Evolutionary conservation across 2,113 vertebrate genomes (phyloP).

Genomic region (Chaetodon trifascialis): DNA sequence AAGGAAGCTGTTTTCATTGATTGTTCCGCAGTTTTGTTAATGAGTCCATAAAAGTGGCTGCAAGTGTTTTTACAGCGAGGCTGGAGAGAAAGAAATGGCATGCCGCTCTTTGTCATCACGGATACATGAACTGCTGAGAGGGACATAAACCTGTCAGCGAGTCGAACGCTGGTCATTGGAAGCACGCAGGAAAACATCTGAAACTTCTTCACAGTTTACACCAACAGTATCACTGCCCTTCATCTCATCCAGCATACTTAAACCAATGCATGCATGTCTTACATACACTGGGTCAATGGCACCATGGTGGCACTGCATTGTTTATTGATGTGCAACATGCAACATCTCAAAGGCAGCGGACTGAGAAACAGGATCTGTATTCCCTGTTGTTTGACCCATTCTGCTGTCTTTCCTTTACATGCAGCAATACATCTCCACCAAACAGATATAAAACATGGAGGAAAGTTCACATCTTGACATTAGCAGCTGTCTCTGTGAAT

Average conservation of each 20-base stretch:
- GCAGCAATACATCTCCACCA: background rate
- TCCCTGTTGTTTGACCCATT: background rate
- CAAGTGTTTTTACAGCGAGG: slow-evolving; percentile 65
- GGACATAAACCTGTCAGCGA: slow-evolving; percentile 15
- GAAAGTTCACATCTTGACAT: too few relatives aligned
- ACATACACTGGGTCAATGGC: too few relatives aligned
- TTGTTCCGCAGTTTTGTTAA: slow-evolving; percentile 73
- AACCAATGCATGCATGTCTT: background rate
- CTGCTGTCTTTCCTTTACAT: background rate
- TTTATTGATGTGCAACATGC: too few relatives aligned
- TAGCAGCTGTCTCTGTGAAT: too few relatives aligned
- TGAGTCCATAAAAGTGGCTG: slow-evolving; percentile 73
- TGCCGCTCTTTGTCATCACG: slow-evolving; percentile 43
- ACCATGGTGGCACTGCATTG: background rate
- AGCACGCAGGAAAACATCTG: background rate
- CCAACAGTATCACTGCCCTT: background rate
- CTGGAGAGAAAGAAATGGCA: slow-evolving; percentile 42
- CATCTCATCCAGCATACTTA: background rate
- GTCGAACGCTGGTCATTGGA: slow-evolving; percentile 5
- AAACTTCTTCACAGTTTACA: background rate
- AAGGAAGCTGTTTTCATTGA: slow-evolving; percentile 69
- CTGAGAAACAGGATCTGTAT: too few relatives aligned
- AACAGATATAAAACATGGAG: background rate
- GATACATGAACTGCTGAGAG: slow-evolving; percentile 26
- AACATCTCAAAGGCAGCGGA: too few relatives aligned